Base-by-base conservation (phyloP, 2,113 vertebrate species). In the Cebus imitator region DNA sequence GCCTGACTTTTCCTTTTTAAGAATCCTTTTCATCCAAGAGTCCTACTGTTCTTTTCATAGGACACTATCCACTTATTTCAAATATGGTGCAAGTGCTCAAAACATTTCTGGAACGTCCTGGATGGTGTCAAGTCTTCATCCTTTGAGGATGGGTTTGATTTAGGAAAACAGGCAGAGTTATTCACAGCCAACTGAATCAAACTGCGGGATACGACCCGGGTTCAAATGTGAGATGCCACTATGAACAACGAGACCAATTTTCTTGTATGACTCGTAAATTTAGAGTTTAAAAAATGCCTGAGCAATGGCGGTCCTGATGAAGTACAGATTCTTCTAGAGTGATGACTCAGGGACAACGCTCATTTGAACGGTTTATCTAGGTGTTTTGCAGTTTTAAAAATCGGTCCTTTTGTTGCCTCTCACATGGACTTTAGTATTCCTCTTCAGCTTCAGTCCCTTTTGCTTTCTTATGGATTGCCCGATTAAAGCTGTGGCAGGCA, bases 401-500 rank as follows among this genome's bases (percentile, higher is more conserved):
- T 17, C 7, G 35, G 72, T 32, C 66, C 57, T 64, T 45, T 61
- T 64, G 45, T 78, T 25, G 27, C 73, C 92, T 92, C 93, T 37
- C 66, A 8, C n/a, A 5, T 6, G 55, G 43, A 75, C 52, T 86
- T 95, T 97, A 99, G 95, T 97, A 98, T 5, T 99, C 99, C 94
- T 99, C 98, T 9, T 99, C 99, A 0, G 86, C 37, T 20, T 99
- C 99, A 0, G 96, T 78, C 50, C 99, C 98, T 94, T 98, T 98
- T 68, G 97, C 96, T 88, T 99, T 99, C 98, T 99, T 99, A 35
- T 99, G 99, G 72, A 99, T 98, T 0, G 99, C 98, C 4, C 99
- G 98, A 79, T 99, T 99, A 95, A 99, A 99, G 99, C 99, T 99
- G 98, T 99, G 99, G 98, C 99, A 99, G 10, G 99, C 99, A 0